Evolutionary conservation across 2,797 vertebrate genomes (phyloP).

Genomic region (Rhynchonycteris naso): DNA sequence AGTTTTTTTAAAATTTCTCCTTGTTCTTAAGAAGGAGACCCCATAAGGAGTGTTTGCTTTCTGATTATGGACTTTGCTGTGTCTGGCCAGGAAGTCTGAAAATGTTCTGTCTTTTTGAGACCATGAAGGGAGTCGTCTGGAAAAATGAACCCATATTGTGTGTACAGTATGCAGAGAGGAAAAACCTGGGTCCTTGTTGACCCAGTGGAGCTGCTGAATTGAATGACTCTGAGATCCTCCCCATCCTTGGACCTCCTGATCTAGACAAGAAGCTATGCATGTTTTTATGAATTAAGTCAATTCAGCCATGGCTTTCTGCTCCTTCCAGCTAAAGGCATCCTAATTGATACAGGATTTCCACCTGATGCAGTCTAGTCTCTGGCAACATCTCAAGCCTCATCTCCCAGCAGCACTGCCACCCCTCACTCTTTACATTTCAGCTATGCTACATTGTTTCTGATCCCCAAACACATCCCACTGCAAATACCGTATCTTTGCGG

Average conservation of each 20-base stretch:
- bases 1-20: neutral
- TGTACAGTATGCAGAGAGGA: neutral
- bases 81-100: neutral
- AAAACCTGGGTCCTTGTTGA: neutral
- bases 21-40: neutral
- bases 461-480: neutral
- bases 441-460: neutral
- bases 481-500: neutral
- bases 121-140: neutral
- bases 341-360: neutral
- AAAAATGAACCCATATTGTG: neutral
- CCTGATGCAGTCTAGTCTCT: no score
- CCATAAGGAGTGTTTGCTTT: neutral
- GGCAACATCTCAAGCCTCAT: neutral
- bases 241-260: neutral
- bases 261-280: neutral
- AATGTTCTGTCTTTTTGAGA: neutral
- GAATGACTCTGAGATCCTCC: neutral
- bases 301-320: neutral
- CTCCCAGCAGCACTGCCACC: rapidly evolving
- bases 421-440: neutral
- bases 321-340: neutral
- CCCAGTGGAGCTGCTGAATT: neutral
- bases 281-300: neutral
- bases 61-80: neutral